These are phyloP conservation scores for Oophaga sylvatica DNA, from an alignment of 2,797 vertebrate genomes.

Conservation along the genomic window DNA sequence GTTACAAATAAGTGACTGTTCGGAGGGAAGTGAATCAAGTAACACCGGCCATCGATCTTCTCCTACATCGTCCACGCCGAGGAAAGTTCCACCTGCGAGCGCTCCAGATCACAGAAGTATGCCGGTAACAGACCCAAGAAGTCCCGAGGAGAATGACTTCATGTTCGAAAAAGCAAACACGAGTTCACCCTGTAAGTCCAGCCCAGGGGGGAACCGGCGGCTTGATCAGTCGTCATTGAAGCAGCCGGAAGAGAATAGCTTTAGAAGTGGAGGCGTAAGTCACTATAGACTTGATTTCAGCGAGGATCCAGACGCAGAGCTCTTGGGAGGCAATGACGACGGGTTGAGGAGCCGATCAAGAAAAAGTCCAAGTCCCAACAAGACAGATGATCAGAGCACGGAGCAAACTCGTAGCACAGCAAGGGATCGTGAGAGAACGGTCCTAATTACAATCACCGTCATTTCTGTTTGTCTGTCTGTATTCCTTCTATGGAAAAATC, in stretches of 20 bases:
- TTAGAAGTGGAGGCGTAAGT: neutral
- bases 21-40: neutral
- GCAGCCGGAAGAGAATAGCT: constrained; percentile 35
- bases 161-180: neutral
- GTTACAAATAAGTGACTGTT: neutral
- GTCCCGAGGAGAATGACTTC: constrained; percentile 35
- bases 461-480: constrained; percentile 9
- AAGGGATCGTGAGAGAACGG: neutral
- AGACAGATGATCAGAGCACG: neutral
- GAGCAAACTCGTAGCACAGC: neutral
- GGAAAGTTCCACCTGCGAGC: neutral
- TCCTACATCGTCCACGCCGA: neutral
- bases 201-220: no score
- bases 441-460: neutral
- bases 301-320: neutral
- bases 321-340: neutral
- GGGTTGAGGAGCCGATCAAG: neutral
- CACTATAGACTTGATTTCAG: neutral
- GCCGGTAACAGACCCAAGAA: neutral
- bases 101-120: neutral
- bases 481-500: constrained; percentile 15
- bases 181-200: neutral
- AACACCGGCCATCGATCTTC: neutral
- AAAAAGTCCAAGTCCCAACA: neutral
- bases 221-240: neutral